Base-by-base conservation (phyloP, 1,140 invertebrate genomes). In the Augochlora pura region DNA sequence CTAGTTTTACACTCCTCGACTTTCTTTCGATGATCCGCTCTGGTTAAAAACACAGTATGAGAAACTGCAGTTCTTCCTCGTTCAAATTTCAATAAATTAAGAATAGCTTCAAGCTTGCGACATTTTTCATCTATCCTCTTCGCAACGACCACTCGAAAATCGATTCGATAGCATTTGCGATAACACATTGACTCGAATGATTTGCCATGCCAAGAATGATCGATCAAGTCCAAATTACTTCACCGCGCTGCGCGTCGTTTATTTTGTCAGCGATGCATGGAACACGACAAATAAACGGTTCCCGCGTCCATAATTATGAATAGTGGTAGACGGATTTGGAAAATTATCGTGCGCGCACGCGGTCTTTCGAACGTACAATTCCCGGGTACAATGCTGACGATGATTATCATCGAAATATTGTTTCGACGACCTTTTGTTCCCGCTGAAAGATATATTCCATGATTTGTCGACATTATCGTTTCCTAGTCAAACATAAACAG, bases 181-280 rank as follows among this genome's bases (percentile, higher is more conserved):
- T 2, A 32, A 32, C 32, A 46, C 42, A 7, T 46, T 46, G 12
- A 46, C 6, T 21, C 16, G 49, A 52, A 52, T 21, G 1, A 52
- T 21, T 52, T 52, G 14, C 3, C 6, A 6, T 6, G 49, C 16
- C 4, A 16, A 6, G 49, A 52, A 52, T 52, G 49, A 6, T 72
- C 70, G 65, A 84, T 84, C 79, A 80, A 66, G 39, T 23, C 32
- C 14, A 42, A 68, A 66, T 76, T 67, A 60, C 72, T 84, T 80
- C 54, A 59, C 27, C 21, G 54, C 8, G 77, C 73, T 66, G 60
- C 52, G 46, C 62, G 23, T 5, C 18, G 62, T 80, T 67, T 76
- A 32, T 76, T 32, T 32, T 63, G 54, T 72, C 49, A 78, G 72
- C 21, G 21, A 16, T 27, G 71, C n/a, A 54, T 65, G 57, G 71